Evolutionary conservation across 2,113 vertebrate species (phyloP), one percentile per base, ranked within the genome.

Genomic region (Psophia crepitans): DNA sequence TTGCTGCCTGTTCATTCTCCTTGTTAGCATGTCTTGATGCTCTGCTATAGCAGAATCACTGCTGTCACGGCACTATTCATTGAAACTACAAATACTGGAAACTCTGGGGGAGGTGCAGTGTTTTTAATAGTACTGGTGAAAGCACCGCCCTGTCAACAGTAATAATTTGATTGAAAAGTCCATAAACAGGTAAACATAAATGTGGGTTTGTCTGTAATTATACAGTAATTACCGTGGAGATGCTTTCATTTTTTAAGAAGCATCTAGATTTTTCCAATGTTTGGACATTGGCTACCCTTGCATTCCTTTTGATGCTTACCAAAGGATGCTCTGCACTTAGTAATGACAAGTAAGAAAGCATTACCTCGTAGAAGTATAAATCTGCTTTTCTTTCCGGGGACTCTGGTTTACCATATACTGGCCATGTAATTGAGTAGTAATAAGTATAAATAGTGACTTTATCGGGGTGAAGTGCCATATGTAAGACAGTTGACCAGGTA

Each of bases 41-140:
- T 54, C 8, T 63, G 43, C 17, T 35, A 0, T 10, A 61, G 63
- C 7, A 23, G 12, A 65, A 22, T 43, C 16, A 24, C 2, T 61
- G 60, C 18, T 43, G 1, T 21, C 77, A 7, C 2, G 23, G 20
- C 20, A 11, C 16, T n/a, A 1, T 22, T 66, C 2, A 5, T 22
- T 33, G 28, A 66, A 78, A 65, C 28, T 15, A 5, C 32, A 44
- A 14, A 28, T 18, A 30, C 17, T n/a, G 33, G 48, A 44, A 54
- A 12, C n/a, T 6, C 6, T 5, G 16, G 23, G 28, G 60, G 12
- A 61, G 23, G 13, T 35, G 53, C 26, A 15, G 9, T 37, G 37
- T 21, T 35, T 4, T 39, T 43, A 21, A 5, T 5, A 41, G 17
- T 4, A 28, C 1, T 6, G n/a, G 5, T 32, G 78, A 60, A 84